Percentiles rank a stretch among this genome's conserved stretches.
Conservation (phyloP, 2,797 vertebrate genomes). For the Pelobates cultripes region DNA sequence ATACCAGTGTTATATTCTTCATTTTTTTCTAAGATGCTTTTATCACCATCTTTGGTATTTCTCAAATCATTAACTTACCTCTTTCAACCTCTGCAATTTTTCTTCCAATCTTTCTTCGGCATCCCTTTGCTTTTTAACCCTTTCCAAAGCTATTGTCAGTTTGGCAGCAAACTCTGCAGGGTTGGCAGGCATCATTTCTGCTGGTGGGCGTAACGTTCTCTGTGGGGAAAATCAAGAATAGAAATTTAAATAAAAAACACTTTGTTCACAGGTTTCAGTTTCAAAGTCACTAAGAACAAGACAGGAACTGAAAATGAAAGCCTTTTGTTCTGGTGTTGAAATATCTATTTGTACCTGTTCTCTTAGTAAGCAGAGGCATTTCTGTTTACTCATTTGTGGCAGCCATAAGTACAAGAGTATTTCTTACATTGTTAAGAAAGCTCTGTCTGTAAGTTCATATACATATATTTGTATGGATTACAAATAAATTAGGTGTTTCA, state of each 20-base stretch:
- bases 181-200: slow-evolving; percentile 35
- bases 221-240: neutral
- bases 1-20: slow-evolving; percentile 13
- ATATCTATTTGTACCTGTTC: neutral
- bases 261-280: neutral
- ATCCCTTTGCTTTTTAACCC: slow-evolving; percentile 41
- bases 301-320: neutral
- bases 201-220: slow-evolving; percentile 49
- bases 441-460: too few species aligned
- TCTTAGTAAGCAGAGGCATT: too few species aligned
- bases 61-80: slow-evolving; percentile 36
- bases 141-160: slow-evolving; percentile 36
- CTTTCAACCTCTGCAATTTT: slow-evolving; percentile 42
- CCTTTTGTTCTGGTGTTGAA: neutral
- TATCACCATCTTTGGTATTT: slow-evolving; percentile 16
- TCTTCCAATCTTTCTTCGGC: slow-evolving; percentile 45
- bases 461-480: too few species aligned
- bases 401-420: too few species aligned
- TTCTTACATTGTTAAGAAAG: too few species aligned
- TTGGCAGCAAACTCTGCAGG: slow-evolving; percentile 46
- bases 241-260: neutral
- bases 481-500: too few species aligned
- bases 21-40: slow-evolving; percentile 13
- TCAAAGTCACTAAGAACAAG: neutral
- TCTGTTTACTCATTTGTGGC: too few species aligned